Base-by-base conservation (phyloP, 1,140 invertebrate species). In the Geopemphigus sp. region DNA sequence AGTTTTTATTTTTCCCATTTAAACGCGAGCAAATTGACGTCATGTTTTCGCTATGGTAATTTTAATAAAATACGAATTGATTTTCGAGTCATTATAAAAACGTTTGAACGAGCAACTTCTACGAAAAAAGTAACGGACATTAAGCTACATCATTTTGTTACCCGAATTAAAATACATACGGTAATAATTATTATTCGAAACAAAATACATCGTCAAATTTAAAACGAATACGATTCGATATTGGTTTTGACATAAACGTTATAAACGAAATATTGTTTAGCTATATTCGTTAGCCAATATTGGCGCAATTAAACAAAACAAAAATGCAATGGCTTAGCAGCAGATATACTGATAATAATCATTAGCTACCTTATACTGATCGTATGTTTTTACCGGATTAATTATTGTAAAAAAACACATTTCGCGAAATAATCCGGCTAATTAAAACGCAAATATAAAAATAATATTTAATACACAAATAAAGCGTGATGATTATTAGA, bases 101-200 rank as follows among this genome's bases (percentile, higher is more conserved):
- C 66, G 6, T 50, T 53, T 22, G 22, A 11, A 53, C 4, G 19
- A 11, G 22, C 11, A 0, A 32, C 6, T 5, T 17, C 5, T 15
- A 39, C 32, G 29, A 45, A n/a, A n/a, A 45, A 66, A 66, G 3
- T 39, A 8, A 39, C 22, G 10, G 63, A 10, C 39, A 17, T 15
- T 1, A 64, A 64, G 32, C 32, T 64, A 39, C 3, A 39, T 39
- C 8, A 50, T 26, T 14, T 45, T 66, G 32, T 45, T 66, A 66
- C 45, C n/a, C 5, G 45, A 68, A 68, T 68, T 68, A 68, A 47
- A 68, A 50, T 47, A 39, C 12, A 24, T 68, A 24, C 47, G 15
- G 0, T 39, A 39, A 39, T 39, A 39, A 39, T 39, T 50, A 45
- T 22, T 3, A 45, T 70, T 4, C 2, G 5, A 50, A 50, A 12